Evolutionary conservation across 2,888 invertebrate species (phyloP).

Genomic region (Tipula vernalis): DNA sequence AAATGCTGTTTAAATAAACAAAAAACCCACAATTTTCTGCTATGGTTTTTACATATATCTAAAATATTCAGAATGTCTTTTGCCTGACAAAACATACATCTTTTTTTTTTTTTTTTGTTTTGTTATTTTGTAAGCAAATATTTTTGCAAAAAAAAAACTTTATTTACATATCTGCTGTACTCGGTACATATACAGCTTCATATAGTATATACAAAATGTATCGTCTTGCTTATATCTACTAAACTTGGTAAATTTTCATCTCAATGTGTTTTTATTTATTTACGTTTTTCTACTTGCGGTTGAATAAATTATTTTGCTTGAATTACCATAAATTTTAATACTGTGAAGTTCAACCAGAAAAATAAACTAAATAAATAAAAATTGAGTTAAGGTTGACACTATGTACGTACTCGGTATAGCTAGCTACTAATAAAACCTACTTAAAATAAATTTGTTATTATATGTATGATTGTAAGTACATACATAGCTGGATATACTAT

Average conservation of each 20-base stretch:
- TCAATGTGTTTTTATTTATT: background rate
- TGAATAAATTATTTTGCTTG: background rate
- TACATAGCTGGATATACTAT: background rate
- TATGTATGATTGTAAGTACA: background rate
- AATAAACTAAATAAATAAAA: background rate
- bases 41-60: background rate
- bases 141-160: background rate
- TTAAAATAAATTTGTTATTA: background rate
- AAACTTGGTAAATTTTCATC: background rate
- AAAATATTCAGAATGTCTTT: background rate
- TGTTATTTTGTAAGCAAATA: too few relatives aligned
- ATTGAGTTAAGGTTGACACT: background rate
- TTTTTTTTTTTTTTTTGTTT: background rate
- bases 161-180: background rate
- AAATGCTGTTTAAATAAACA: background rate
- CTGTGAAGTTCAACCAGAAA: background rate
- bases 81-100: background rate
- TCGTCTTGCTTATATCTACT: background rate
- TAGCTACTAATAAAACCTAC: background rate
- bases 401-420: background rate
- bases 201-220: background rate
- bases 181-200: background rate
- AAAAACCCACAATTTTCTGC: background rate
- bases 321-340: background rate
- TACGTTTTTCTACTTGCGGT: background rate